Evolutionary conservation across 2,797 vertebrate genomes (phyloP).

Genomic region (Sebastes diaconus): DNA sequence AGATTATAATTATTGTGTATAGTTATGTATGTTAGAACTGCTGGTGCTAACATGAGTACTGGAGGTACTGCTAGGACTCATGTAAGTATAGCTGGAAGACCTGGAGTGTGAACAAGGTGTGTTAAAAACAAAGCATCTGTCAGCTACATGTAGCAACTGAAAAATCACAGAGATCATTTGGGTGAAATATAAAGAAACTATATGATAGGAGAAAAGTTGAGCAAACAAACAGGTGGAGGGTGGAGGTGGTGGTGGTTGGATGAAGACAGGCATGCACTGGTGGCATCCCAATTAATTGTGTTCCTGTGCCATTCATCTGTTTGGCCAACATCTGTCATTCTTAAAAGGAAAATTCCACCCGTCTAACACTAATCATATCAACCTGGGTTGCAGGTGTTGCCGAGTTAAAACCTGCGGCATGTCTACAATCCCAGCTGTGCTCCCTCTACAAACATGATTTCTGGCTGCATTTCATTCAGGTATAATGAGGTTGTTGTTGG

Average conservation of each 20-base stretch:
- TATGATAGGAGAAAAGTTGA: background rate
- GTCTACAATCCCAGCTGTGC: slow-evolving; percentile 4
- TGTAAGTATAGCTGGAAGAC: background rate
- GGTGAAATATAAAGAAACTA: slow-evolving; percentile 48
- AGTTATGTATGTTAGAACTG: background rate
- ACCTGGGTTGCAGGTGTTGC: background rate
- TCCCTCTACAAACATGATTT: slow-evolving; percentile 1
- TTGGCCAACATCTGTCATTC: background rate
- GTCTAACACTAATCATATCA: background rate
- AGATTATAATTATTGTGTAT: background rate
- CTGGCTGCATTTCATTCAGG: slow-evolving; percentile 7
- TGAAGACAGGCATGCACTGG: slow-evolving; percentile 41
- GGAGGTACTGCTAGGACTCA: background rate
- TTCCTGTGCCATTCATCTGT: background rate
- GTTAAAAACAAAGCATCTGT: background rate
- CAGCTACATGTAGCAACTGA: background rate
- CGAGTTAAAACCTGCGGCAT: background rate
- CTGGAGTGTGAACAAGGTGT: background rate
- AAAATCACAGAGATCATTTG: slow-evolving; percentile 17
- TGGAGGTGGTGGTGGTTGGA: slow-evolving; percentile 27
- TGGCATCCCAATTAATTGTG: slow-evolving; percentile 28
- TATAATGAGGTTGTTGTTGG: slow-evolving; percentile 16
- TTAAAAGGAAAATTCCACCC: slow-evolving; percentile 34
- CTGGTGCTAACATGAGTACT: background rate
- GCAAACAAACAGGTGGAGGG: slow-evolving; percentile 42